phyloP scores from a whole-genome alignment of 35 echinoderm and acorn worm species.

The Holothuria glaberrima region DNA sequence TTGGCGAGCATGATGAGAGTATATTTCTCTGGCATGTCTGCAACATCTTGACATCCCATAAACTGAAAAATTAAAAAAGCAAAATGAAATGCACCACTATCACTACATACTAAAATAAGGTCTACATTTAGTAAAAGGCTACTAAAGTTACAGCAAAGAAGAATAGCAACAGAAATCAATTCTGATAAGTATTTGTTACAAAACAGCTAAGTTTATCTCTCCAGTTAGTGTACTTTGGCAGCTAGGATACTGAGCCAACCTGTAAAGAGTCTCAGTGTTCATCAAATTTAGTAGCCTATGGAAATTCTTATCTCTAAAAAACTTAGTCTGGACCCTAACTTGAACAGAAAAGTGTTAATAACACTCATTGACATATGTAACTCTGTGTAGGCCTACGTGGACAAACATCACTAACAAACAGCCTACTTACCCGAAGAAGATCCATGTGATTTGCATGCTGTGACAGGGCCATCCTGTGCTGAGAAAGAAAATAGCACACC shows the following conservation, averaged over 20 bases:
- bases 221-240: no score
- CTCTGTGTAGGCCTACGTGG: no score
- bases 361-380: no score
- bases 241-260: no score
- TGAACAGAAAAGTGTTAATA: no score
- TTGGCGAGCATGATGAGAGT: not conserved
- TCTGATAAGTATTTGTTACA: not conserved
- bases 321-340: no score
- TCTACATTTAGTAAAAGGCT: not conserved
- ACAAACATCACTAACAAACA: no score
- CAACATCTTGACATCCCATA: constrained; percentile 10
- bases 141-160: not conserved
- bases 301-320: no score
- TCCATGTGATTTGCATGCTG: not conserved
- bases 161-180: not conserved
- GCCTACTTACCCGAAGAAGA: not conserved
- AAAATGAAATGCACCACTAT: not conserved
- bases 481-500: not conserved
- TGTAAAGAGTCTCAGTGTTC: no score
- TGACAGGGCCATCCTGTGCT: not conserved
- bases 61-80: not conserved
- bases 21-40: not conserved
- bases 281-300: no score
- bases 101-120: no score
- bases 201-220: not conserved